Percentiles rank a stretch among this genome's conserved stretches.
These are phyloP conservation scores for Parus major DNA, from an alignment of 2,113 vertebrate species.

Conservation along the genomic window DNA sequence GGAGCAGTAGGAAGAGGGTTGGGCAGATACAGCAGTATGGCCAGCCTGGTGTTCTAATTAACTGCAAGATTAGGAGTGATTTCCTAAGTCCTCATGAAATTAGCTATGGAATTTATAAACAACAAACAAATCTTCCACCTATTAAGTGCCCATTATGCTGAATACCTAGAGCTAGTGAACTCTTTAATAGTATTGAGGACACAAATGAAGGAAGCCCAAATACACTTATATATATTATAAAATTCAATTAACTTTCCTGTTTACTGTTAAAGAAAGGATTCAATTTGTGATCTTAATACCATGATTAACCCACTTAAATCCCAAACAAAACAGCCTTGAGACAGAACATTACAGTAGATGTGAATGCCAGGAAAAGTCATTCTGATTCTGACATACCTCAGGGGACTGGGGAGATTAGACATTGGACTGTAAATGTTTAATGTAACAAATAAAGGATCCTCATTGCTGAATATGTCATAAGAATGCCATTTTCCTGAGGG, in stretches of 20 bases:
- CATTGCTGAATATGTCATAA: not conserved
- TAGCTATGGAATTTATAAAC: conserved; percentile 4
- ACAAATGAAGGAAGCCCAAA: not conserved
- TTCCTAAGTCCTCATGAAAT: not conserved
- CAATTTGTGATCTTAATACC: conserved; percentile 11
- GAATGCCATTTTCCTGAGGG: not conserved
- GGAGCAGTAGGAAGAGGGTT: not conserved
- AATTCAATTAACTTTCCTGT: conserved; percentile 51
- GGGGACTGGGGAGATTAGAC: not conserved
- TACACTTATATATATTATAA: not conserved
- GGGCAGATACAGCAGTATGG: not conserved
- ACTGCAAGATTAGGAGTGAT: not conserved
- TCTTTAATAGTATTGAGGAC: not conserved
- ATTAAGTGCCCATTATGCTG: not conserved
- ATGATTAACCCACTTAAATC: conserved; percentile 31
- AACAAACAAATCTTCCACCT: not conserved
- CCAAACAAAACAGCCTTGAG: conserved; percentile 18
- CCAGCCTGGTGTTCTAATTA: not conserved
- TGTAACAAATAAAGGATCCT: conserved; percentile 10
- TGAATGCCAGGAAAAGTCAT: conserved; percentile 6
- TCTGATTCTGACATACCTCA: not conserved
- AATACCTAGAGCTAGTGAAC: not conserved
- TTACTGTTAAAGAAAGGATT: not conserved
- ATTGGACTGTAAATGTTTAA: conserved; percentile 14
- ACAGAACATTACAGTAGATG: conserved; percentile 39